A percentile compares a stretch with the other conserved stretches of the same genome.
These are phyloP conservation scores for Myocastor coypus DNA, from an alignment of 2,113 vertebrate species.

Conservation along the genomic window DNA sequence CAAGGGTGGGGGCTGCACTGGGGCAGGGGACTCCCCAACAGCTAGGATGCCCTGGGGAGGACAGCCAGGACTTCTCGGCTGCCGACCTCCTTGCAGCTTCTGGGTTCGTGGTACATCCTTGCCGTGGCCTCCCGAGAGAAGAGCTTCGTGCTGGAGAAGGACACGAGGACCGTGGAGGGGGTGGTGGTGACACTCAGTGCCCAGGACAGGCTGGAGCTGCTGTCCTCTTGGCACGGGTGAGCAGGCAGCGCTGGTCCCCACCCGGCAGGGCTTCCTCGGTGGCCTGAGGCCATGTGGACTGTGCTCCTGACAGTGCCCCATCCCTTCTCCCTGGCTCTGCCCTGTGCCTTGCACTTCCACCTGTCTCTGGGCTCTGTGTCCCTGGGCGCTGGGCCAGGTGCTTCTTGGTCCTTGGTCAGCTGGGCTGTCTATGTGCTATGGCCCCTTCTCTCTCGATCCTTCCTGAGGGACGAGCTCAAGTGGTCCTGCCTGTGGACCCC, in stretches of 20 bases:
- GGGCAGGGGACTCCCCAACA: too few species aligned
- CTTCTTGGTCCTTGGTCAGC: not conserved
- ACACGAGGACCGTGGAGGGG: not conserved
- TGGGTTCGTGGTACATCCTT: constrained; percentile 70
- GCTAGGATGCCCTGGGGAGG: not conserved
- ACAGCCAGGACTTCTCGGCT: not conserved
- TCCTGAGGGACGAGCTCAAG: not conserved
- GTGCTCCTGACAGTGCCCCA: too few species aligned
- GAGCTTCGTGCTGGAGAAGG: constrained; percentile 15
- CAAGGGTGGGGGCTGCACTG: fast-evolving
- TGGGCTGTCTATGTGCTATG: too few species aligned
- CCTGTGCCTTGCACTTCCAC: not conserved
- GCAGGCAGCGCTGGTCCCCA: fast-evolving
- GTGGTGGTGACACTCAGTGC: constrained; percentile 46
- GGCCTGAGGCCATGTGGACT: not conserved
- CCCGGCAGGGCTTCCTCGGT: not conserved
- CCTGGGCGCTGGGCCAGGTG: fast-evolving
- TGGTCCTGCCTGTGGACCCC: not conserved
- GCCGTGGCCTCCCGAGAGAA: constrained; percentile 66
- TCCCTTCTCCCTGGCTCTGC: not conserved
- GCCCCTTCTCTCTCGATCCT: not conserved
- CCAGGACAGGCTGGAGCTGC: not conserved
- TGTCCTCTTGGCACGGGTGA: constrained; percentile 58
- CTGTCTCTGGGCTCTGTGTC: fast-evolving
- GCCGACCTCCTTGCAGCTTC: not conserved